Conservation (phyloP, 2,888 invertebrate genomes). For the Resseliella maxima region DNA sequence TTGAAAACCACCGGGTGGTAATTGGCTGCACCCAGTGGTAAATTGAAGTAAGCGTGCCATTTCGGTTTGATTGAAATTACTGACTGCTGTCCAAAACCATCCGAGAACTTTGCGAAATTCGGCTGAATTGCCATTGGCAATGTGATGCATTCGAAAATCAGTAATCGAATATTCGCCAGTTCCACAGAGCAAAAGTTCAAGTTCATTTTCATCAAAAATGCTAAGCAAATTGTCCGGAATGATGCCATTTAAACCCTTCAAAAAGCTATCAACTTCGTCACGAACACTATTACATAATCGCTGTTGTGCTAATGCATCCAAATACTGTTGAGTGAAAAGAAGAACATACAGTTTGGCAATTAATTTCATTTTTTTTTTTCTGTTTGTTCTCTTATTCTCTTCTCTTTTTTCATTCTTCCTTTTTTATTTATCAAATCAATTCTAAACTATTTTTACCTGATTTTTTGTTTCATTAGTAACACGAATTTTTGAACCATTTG, state of each 20-base stretch:
- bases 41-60: slow-evolving; percentile 93
- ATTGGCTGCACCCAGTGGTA: slow-evolving; percentile 91
- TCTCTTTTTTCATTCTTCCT: not conserved
- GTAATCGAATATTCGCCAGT: slow-evolving; percentile 84
- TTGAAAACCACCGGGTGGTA: slow-evolving; percentile 90
- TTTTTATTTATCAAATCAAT: not conserved
- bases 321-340: slow-evolving; percentile 69
- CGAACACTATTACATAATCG: slow-evolving; percentile 84
- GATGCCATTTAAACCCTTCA: slow-evolving; percentile 89
- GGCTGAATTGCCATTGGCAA: slow-evolving; percentile 82
- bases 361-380: too few species aligned
- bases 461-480: slow-evolving; percentile 73
- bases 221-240: slow-evolving; percentile 93
- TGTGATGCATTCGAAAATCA: slow-evolving; percentile 90
- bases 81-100: slow-evolving; percentile 92
- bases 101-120: slow-evolving; percentile 87
- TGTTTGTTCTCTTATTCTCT: not conserved
- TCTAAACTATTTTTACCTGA: slow-evolving; percentile 63
- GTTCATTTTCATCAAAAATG: slow-evolving; percentile 95
- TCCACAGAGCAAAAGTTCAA: slow-evolving; percentile 76
- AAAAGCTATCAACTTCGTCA: slow-evolving; percentile 87
- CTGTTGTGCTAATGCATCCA: slow-evolving; percentile 91
- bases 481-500: slow-evolving; percentile 79
- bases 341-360: not conserved
- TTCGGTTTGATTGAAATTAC: slow-evolving; percentile 90